A percentile compares a stretch with the other conserved stretches of the same genome.
phyloP scores from a whole-genome alignment of 2,888 invertebrate genomes.

The Aricia artaxerxes region DNA sequence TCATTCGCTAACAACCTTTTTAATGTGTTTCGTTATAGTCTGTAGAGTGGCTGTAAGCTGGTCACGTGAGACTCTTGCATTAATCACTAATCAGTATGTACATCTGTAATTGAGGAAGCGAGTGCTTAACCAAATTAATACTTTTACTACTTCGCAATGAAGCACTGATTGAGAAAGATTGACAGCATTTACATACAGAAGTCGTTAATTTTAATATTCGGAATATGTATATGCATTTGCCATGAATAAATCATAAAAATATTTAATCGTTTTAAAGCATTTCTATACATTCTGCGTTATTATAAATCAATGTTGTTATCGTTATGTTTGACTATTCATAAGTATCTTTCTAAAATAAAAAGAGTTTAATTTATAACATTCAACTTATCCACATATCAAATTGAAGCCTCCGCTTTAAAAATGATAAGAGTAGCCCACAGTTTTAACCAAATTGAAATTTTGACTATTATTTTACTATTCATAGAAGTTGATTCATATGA shows the following conservation, averaged over 20 bases:
- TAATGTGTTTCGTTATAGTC: not conserved
- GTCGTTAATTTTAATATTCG: not conserved
- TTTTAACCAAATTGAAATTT: too few relatives aligned
- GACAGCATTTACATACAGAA: conserved; percentile 1
- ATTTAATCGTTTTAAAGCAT: not conserved
- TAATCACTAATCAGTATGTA: not conserved
- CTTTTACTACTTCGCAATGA: not conserved
- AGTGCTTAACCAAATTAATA: conserved; percentile 3
- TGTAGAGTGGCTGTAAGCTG: not conserved
- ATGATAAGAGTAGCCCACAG: too few relatives aligned
- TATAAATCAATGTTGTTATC: too few relatives aligned
- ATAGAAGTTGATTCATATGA: too few relatives aligned
- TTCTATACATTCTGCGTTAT: too few relatives aligned
- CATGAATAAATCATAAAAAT: not conserved
- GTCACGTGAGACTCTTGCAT: conserved; percentile 1
- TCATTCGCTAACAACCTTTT: not conserved
- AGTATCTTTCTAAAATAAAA: not conserved
- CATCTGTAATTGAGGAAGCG: conserved; percentile 2
- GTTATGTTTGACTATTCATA: not conserved
- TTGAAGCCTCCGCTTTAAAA: too few relatives aligned
- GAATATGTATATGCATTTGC: not conserved
- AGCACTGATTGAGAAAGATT: not conserved
- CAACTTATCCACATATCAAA: too few relatives aligned
- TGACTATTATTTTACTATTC: too few relatives aligned
- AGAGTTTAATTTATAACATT: not conserved